A percentile compares a stretch with the other conserved stretches of the same genome.
These are phyloP conservation scores for Drosophila orosa DNA, from an alignment of 1,140 invertebrate genomes.

Conservation along the genomic window DNA sequence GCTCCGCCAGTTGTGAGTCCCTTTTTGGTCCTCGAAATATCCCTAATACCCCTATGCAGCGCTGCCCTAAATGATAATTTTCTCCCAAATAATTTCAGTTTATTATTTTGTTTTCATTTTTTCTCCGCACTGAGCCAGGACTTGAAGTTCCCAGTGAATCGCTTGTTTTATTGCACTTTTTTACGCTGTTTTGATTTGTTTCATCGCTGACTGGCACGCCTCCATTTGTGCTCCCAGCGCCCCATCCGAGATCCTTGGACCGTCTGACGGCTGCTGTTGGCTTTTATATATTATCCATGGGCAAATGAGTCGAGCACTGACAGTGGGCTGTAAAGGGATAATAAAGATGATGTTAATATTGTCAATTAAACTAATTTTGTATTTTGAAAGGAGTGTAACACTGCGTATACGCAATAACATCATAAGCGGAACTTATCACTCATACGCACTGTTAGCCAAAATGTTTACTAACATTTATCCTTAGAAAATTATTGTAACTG, in stretches of 20 bases:
- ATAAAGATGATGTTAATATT: too few relatives aligned
- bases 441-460: neutral
- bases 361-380: neutral
- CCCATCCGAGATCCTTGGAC: conserved; percentile 23
- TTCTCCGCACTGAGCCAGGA: neutral
- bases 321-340: conserved; percentile 34
- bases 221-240: conserved; percentile 2
- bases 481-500: neutral
- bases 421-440: neutral
- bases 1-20: conserved; percentile 40
- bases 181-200: conserved; percentile 78
- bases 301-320: conserved; percentile 59
- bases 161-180: conserved; percentile 77
- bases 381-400: neutral
- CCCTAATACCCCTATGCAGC: conserved; percentile 20
- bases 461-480: too few relatives aligned
- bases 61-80: conserved; percentile 50
- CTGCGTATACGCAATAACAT: neutral
- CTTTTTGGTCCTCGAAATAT: conserved; percentile 8
- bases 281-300: conserved; percentile 46
- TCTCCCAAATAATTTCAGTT: conserved; percentile 68
- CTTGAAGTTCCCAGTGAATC: conserved; percentile 51
- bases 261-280: conserved; percentile 60
- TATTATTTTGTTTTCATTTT: conserved; percentile 76
- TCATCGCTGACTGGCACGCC: conserved; percentile 46